Base-by-base conservation (phyloP, 2,888 invertebrate genomes). In the Trimorus sp. region DNA sequence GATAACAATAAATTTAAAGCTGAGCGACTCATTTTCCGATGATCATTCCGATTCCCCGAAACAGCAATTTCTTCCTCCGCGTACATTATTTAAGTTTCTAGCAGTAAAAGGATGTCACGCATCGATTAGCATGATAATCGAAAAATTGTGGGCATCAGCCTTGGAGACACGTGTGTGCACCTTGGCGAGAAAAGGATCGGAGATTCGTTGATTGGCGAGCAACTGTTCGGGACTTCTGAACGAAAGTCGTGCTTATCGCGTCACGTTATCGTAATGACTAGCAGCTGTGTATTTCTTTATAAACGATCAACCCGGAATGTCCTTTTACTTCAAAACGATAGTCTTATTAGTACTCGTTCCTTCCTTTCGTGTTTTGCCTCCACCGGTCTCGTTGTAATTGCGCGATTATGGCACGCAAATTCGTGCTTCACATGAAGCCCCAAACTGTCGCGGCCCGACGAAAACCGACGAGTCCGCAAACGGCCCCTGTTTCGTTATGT, bases 71-170 rank as follows among this genome's bases (percentile, higher is more conserved):
- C 36, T 58, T 63, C 59, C 38, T 37, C 36, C 36, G 59, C 48
- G 45, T 51, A 65, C 63, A 53, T 70, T 65, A 65, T 71, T 71
- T 40, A 53, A 60, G 53, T 53, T 71, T 66, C 73, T 68, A 79
- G 73, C 66, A 56, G 56, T 49, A 42, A 60, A 68, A 73, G 68
- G 68, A 69, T 69, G 74, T 73, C 69, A 79, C 68, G 79, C 79
- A 79, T 63, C 79, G 74, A 79, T 73, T 79, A 73, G 68, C 79
- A 73, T 66, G 68, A 73, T 73, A 79, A 73, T 79, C 79, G 73
- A 68, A 59, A 74, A 73, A 79, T 74, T 73, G 73, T 68, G 53
- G 79, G 68, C 56, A 73, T 74, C 68, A 58, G 73, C 3, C 16
- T 45, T 37, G 8, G 54, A 79, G 56, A 79, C 73, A 74, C 73